Evolutionary conservation across 2,888 invertebrate genomes (phyloP).

Genomic region (Drosophila subquinaria): DNA sequence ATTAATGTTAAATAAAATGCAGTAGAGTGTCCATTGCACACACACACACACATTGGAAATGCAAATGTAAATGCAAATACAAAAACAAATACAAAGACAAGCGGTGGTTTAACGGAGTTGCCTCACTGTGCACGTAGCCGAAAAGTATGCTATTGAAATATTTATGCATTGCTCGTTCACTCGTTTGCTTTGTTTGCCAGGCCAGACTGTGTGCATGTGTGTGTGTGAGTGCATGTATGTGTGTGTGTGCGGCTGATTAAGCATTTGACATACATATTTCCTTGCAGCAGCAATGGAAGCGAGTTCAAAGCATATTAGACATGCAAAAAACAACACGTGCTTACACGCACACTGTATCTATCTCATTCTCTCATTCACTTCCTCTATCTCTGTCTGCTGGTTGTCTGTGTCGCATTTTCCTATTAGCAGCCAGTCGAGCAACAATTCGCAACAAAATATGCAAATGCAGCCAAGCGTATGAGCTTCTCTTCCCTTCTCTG

Average conservation of each 20-base stretch:
- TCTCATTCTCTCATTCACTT: background rate
- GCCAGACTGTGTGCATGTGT: constrained; percentile 1
- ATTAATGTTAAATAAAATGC: constrained; percentile 76
- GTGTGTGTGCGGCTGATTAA: constrained; percentile 68
- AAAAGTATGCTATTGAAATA: constrained; percentile 81
- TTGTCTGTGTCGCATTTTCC: constrained; percentile 77
- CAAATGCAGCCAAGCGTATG: constrained; percentile 76
- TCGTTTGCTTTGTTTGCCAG: constrained; percentile 66
- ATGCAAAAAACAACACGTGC: constrained; percentile 78
- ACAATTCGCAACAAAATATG: constrained; percentile 79
- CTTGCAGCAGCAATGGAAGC: constrained; percentile 51
- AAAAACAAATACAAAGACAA: background rate
- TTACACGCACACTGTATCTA: constrained; percentile 51
- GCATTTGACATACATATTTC: constrained; percentile 79
- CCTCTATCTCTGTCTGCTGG: constrained; percentile 15
- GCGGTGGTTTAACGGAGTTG: constrained; percentile 3
- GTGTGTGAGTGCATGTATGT: background rate
- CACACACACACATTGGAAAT: constrained; percentile 6
- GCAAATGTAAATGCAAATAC: constrained; percentile 13
- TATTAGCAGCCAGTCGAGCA: constrained; percentile 76
- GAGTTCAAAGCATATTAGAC: constrained; percentile 71
- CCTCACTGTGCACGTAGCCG: constrained; percentile 64
- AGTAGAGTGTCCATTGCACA: constrained; percentile 38
- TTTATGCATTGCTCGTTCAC: constrained; percentile 73
- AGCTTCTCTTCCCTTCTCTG: constrained; percentile 18